Evolutionary conservation across 2,113 vertebrate genomes (phyloP), one percentile per base, ranked within the genome.

Genomic region (Lasiurus cinereus): DNA sequence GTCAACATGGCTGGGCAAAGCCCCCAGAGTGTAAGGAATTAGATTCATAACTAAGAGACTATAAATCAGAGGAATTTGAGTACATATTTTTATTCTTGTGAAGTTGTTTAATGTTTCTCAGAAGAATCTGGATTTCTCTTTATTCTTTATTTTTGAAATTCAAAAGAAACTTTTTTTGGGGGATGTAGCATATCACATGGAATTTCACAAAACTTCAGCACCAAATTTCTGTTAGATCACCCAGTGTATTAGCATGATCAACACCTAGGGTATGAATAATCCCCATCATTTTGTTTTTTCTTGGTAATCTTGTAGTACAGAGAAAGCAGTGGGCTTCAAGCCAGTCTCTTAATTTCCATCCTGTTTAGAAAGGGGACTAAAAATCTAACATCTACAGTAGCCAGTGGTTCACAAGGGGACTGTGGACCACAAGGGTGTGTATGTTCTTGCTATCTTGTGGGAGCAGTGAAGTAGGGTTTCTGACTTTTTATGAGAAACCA

Each of bases 111-210:
- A 5, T 82, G n/a, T 67, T 95, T 92, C 69, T 54, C 31, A 21
- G 73, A 77, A 89, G 22, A 88, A 22, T 33, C n/a, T 83, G 14
- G 11, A 24, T 79, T 87, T 88, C 29, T 36, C 24, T 91, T 94
- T 88, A 85, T n/a, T 91, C 21, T 83, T 39, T 21, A n/a, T 39
- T 88, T 90, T 52, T 82, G 29, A 94, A 93, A 94, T 72, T 93
- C 15, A 86, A 83, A 94, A 54, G 85, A 66, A 91, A 59, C 83
- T 54, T 29, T 90, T 73, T 69, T 18, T 7, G 14, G 24, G 24
- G 29, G 79, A 48, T 77, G 27, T 90, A 48, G 27, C 46, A 12
- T 95, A 88, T 52, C 19, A 73, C 80, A 85, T 27, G 46, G 43
- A 36, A 39, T 91, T 94, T 91, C 52, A 29, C 72, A 67, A 43